Base-by-base conservation (phyloP, 2,113 vertebrate species). In the Gasterosteus aculeatus region DNA sequence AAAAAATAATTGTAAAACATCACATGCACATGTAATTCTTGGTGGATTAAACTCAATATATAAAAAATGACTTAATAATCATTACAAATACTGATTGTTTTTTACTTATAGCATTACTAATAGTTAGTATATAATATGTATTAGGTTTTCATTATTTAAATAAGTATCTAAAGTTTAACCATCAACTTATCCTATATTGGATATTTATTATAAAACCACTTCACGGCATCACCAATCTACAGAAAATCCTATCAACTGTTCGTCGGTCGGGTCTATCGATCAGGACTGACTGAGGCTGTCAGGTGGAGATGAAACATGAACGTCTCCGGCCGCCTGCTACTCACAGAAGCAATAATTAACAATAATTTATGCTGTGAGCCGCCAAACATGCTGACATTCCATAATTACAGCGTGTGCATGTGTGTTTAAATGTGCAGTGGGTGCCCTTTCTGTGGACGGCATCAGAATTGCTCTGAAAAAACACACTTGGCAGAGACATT, bases 351-450 rank as follows among this genome's bases (percentile, higher is more conserved):
- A 33, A 33, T 33, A 33, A 33, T 33, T 33, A 33, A 33, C 33
- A 33, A 33, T 33, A 33, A 33, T 33, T 3, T 33, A 33, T 33
- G 33, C 3, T 33, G 33, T 33, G 33, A 5, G 33, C 5, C 33
- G 1, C 68, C 70, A 66, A 82, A 78, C 63, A 57, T 62, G 16
- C 69, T 75, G 66, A 79, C 74, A 81, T 67, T 82, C 80, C 66
- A 31, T 72, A 83, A 86, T 83, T 81, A 86, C 76, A 75, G 68
- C 70, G 63, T 83, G 75, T 61, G 82, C 67, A 73, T 70, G 69
- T 77, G 72, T 84, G 81, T 87, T 81, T 91, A 62, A 81, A 76
- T 87, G 78, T 88, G 78, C 57, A 70, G 31, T 65, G 67, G 68
- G 80, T 69, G 64, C 38, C 71, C 75, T 77, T 75, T 77, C 62